Conservation (phyloP, 2,797 vertebrate genomes). For the Gymnopithys bicolor region DNA sequence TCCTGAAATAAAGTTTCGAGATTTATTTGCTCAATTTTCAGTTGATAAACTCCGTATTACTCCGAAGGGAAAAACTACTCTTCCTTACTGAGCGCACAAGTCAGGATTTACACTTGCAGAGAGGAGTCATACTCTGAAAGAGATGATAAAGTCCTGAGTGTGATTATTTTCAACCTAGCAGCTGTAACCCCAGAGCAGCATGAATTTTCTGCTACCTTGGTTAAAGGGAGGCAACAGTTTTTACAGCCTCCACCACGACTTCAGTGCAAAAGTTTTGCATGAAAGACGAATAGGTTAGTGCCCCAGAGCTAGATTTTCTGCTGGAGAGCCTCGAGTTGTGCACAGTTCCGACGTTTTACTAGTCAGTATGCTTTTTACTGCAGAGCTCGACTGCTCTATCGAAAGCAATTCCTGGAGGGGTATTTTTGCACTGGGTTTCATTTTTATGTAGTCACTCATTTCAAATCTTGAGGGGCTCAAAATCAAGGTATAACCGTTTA, state of each 20-base stretch:
- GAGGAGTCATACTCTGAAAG: neutral
- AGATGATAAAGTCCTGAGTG: neutral
- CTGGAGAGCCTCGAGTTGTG: neutral
- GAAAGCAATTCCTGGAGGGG: neutral
- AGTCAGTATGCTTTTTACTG: conserved; percentile 1
- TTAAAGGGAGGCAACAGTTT: conserved; percentile 49
- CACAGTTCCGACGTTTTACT: conserved; percentile 11
- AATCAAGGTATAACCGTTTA: conserved; percentile 56
- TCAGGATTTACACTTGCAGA: neutral
- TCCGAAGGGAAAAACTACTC: conserved; percentile 20
- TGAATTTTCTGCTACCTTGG: conserved; percentile 19
- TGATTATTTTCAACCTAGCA: neutral
- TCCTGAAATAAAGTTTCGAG: neutral
- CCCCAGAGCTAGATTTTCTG: conserved; percentile 39
- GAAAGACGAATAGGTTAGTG: neutral
- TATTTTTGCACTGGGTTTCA: conserved; percentile 34
- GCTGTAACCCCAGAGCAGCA: neutral
- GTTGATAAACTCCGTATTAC: conserved; percentile 26
- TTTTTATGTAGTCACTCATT: neutral
- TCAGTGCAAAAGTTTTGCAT: neutral
- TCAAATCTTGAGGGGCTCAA: conserved; percentile 37
- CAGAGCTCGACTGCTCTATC: neutral
- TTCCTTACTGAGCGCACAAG: neutral
- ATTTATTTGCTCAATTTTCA: conserved; percentile 45
- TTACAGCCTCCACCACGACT: conserved; percentile 2